Percentiles rank a stretch among this genome's conserved stretches.
These are phyloP conservation scores for Mythimna loreyi DNA, from an alignment of 2,888 invertebrate genomes.

Conservation along the genomic window DNA sequence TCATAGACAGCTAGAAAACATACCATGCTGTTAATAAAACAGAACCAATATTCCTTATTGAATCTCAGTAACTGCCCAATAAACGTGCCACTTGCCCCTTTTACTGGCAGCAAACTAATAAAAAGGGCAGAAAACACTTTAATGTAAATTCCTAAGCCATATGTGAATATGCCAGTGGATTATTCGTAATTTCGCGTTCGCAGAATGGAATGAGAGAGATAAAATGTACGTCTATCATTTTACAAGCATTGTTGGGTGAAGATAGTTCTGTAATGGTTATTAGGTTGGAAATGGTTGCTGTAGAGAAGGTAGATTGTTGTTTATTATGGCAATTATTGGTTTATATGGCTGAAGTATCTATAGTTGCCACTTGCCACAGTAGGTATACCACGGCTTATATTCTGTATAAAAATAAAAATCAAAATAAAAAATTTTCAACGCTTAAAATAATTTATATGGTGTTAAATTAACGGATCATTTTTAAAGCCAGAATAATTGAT, in stretches of 20 bases:
- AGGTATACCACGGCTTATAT: too few species aligned
- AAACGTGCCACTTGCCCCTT: constrained; percentile 71
- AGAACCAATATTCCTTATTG: constrained; percentile 79
- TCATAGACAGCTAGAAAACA: constrained; percentile 25
- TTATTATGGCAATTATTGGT: constrained; percentile 3
- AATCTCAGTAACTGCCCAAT: constrained; percentile 82
- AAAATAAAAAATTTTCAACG: too few species aligned
- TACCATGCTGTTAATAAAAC: constrained; percentile 62
- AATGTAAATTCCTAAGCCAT: constrained; percentile 72
- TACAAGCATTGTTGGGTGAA: constrained; percentile 34
- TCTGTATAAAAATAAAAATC: too few species aligned
- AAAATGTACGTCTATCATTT: constrained; percentile 39
- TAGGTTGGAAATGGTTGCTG: background rate
- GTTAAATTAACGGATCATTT: too few species aligned
- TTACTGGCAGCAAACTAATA: constrained; percentile 76
- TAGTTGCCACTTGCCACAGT: too few species aligned
- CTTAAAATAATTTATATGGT: too few species aligned
- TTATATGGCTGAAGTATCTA: too few species aligned
- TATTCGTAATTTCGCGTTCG: constrained; percentile 65
- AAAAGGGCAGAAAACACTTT: constrained; percentile 68
- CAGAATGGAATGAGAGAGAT: constrained; percentile 45
- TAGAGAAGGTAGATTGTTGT: background rate
- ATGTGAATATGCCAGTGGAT: constrained; percentile 63
- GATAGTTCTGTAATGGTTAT: constrained; percentile 5
- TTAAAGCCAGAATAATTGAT: too few species aligned